Base-by-base conservation (phyloP, 2,888 invertebrate species). In the Hemistola chrysoprasaria region DNA sequence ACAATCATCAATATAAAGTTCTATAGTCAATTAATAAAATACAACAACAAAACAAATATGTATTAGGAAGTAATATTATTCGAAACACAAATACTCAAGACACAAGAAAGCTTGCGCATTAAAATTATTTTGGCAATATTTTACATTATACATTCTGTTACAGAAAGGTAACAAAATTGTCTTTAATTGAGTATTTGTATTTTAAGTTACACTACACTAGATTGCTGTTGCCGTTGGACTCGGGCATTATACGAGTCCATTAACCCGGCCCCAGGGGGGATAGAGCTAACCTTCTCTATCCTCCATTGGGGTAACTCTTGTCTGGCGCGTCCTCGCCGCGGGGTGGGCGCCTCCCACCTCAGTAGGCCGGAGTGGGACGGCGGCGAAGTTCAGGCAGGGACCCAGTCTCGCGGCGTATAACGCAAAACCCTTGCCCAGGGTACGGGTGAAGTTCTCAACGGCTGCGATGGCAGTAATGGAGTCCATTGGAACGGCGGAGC, bases 11-110 rank as follows among this genome's bases (percentile, higher is more conserved):
- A 81, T 75, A 80, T 78, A 73, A 71, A 72, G 71, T 52, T 48
- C 78, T 79, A 83, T 85, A 83, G 83, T 83, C 83, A 78, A 84
- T 83, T 81, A 80, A 80, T 82, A 81, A 86, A 80, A 77, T 86
- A 86, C 80, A 87, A 87, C 83, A 85, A 83, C 83, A 87, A 83
- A 78, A 81, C 77, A 39, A 67, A 50, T 50, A 53, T 62, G 65
- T 63, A 57, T 68, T 70, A 58, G 66, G 62, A 60, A 68, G 65
- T 64, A 66, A 67, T 53, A 63, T 59, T 58, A 57, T 56, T 55
- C 53, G 71, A 53, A 86, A 86, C 80, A 86, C 88, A 86, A 87
- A 87, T 86, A 87, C 86, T 86, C 88, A 86, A 74, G 25, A 62
- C 66, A 43, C 51, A 35, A 62, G 60, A 61, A 50, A 51, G 65